Base-by-base conservation (phyloP, 2,888 invertebrate genomes). In the Machimus atricapillus region DNA sequence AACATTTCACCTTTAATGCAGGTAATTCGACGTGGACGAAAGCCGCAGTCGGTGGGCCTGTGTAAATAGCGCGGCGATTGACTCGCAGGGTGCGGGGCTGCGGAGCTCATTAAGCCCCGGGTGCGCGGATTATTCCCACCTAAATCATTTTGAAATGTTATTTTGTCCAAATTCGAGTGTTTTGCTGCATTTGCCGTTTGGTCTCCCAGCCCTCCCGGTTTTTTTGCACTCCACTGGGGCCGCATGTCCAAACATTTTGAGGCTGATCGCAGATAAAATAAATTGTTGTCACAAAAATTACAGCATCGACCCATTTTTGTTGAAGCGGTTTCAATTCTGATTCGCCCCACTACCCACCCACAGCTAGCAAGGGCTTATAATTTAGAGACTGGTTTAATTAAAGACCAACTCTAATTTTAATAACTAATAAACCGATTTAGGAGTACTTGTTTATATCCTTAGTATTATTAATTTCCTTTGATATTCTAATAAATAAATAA, bases 1-100 rank as follows among this genome's bases (percentile, higher is more conserved):
- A 78, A 78, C 78, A 43, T 78, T 43, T 78, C 40, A 14, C 78
- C 78, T 40, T 78, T 78, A 78, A 43, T 78, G 78, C 78, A 78
- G 37, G 78, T 23, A 78, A 43, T 46, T 78, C 78, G 19, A 1
- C 23, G 19, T 66, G 66, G 66, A 9, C 23, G 12, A 66, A 23
- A 23, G 43, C 19, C 23, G 46, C 23, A 37, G 23, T 78, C 43
- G 37, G 37, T 23, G 23, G 14, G 6, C 43, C 40, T 40, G 43
- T 23, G 43, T 14, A 43, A 43, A 43, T 19, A 40, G 40, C 19
- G 40, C 77, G 40, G 40, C 19, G n/a, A 23, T 43, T 12, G 46
- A n/a, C 19, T 23, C 23, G 23, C 40, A 23, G 40, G 19, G 9
- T 14, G 23, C 40, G 40, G 40, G 19, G 9, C 7, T n/a, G 43